Evolutionary conservation across 30 jellyfish, hydroid and myxozoan species (phyloP), one percentile per base, ranked within the genome.

Genomic region (Catostylus mosaicus): DNA sequence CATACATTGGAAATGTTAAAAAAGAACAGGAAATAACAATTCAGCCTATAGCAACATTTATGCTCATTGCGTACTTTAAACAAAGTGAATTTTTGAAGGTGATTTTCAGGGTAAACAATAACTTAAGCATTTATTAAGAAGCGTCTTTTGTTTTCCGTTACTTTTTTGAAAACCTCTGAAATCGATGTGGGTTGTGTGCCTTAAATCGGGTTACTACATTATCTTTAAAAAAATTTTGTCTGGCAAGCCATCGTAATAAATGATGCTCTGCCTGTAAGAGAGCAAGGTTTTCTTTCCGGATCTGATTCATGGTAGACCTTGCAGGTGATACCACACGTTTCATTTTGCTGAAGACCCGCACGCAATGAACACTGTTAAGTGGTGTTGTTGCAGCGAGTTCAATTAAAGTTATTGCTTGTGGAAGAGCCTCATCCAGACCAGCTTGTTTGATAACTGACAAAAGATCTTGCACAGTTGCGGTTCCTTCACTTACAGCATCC

Each of bases 321-420:
- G 65, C 19, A 5, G 80, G 33, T 3, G 80, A 23, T 14, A 68
- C 33, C 19, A 37, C 80, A 2, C 64, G 65, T 38, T 68, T 68
- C 80, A 68, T 68, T 38, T 64, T 32, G 36, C 64, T 56, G 27
- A 75, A 51, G 20, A 75, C 73, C 57, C 77, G 30, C 77, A 51
- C 87, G 73, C 87, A 75, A 34, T 75, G 87, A 40, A 75, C 76
- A 35, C 87, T 75, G 14, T 76, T 75, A 3, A 75, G 43, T 19
- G 77, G 77, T 2, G 65, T 75, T 32, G 37, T 59, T 7, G 77
- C 75, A 20, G 87, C 87, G 54, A 56, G 24, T 27, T 75, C 87
- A 14, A 56, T n/a, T 20, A 56, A 68, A 5, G 56, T 29, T 64
- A 75, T 31, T 16, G 73, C 87, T 3, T 75, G 87, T 3, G 76